Evolutionary conservation across 1,140 invertebrate species (phyloP).

Genomic region (Radopholus similis): DNA sequence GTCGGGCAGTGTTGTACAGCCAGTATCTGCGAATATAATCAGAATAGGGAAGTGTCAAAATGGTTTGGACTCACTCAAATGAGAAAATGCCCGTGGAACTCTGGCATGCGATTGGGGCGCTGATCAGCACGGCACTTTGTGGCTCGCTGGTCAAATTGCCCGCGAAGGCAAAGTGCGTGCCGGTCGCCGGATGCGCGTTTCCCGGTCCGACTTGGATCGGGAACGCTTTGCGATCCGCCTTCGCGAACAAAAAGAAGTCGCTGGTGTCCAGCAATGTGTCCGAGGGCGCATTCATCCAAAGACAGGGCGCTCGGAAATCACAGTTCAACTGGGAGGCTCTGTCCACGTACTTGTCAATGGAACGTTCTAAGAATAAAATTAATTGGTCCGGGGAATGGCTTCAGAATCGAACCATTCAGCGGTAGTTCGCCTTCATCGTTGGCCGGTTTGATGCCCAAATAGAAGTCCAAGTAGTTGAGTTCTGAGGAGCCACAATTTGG

Average conservation of each 20-base stretch:
- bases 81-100: slow-evolving; percentile 35
- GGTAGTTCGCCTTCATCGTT: slow-evolving; percentile 34
- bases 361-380: not conserved
- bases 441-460: slow-evolving; percentile 34
- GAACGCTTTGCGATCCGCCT: slow-evolving; percentile 39
- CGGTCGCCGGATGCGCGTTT: slow-evolving; percentile 30
- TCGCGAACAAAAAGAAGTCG: slow-evolving; percentile 46
- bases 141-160: slow-evolving; percentile 41
- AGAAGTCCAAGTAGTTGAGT: slow-evolving; percentile 38
- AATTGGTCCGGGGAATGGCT: not conserved
- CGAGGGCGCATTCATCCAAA: slow-evolving; percentile 37
- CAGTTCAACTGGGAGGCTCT: slow-evolving; percentile 36
- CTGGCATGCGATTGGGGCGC: slow-evolving; percentile 45
- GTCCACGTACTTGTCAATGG: slow-evolving; percentile 33
- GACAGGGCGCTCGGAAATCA: slow-evolving; percentile 30
- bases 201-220: slow-evolving; percentile 41
- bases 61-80: slow-evolving; percentile 37
- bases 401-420: slow-evolving; percentile 23
- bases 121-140: slow-evolving; percentile 39
- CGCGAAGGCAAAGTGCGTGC: slow-evolving; percentile 36
- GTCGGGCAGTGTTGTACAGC: slow-evolving; percentile 43
- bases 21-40: slow-evolving; percentile 40
- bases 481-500: not conserved
- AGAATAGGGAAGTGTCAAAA: not conserved
- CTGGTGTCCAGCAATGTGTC: slow-evolving; percentile 45